Evolutionary conservation across 2,113 vertebrate genomes (phyloP), one percentile per base, ranked within the genome.

Genomic region (Planiliza haematocheilus): DNA sequence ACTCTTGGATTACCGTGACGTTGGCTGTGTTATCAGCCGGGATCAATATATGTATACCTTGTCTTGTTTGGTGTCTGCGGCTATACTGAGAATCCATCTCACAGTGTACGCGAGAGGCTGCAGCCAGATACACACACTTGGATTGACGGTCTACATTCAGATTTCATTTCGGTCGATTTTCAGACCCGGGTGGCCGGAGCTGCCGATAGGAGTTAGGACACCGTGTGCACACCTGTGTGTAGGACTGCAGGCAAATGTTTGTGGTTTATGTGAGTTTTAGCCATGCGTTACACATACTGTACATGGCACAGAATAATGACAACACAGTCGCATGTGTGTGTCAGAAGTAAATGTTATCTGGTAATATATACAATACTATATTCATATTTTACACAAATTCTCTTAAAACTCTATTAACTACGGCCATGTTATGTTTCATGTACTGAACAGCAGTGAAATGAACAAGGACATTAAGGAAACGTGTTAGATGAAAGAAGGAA

Each of bases 21-120:
- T 85, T 52, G 71, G 52, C 77, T 70, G 75, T 67, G 66, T 88
- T 77, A 87, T 87, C 80, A 77, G 79, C 21, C 67, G 24, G 3
- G 34, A 89, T 90, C 89, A 87, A 86, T 88, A 87, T 75, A 81
- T 85, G 81, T 68, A 87, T 86, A 77, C 79, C 73, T 86, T 80
- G 83, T 94, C 91, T 92, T 45, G n/a, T 81, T 73, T 76, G 48
- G 76, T 20, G 63, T 84, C 79, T 36, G 20, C 38, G 7, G 57
- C 66, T 56, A 12, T 68, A 81, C 75, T 74, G 79, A 65, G 86
- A 87, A 89, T 86, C 71, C 82, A 88, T 88, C 62, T 81, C 70
- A 41, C 10, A 48, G 74, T 67, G 74, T 68, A 64, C 56, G 81
- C 17, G 24, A 60, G 64, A 83, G 59, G 64, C 82, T 52, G 74